Evolutionary conservation across 2,113 vertebrate genomes (phyloP).

Genomic region (Oreochromis spilurus): DNA sequence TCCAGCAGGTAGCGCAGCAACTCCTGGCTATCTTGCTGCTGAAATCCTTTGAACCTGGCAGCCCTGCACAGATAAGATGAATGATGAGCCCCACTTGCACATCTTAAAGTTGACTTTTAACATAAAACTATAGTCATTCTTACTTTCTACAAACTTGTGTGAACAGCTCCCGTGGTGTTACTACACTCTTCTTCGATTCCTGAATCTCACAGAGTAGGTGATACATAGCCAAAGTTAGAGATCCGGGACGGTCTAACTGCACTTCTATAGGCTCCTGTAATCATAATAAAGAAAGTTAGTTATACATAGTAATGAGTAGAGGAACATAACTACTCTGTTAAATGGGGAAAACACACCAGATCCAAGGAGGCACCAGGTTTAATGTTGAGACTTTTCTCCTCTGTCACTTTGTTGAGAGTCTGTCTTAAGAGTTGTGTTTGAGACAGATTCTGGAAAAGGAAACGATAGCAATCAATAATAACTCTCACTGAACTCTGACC

Average conservation of each 20-base stretch:
- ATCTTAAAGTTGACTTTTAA: neutral
- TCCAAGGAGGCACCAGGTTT: conserved; percentile 61
- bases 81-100: neutral
- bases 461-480: neutral
- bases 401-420: conserved; percentile 79
- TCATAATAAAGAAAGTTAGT: neutral
- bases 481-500: neutral
- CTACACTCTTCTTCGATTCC: conserved; percentile 80
- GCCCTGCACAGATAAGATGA: conserved; percentile 71
- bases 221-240: conserved; percentile 88
- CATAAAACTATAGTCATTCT: conserved; percentile 40
- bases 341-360: conserved; percentile 52
- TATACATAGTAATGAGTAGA: neutral
- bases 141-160: conserved; percentile 98
- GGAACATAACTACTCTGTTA: neutral
- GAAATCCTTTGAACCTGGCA: conserved; percentile 91
- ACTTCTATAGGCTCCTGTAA: conserved; percentile 80
- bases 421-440: conserved; percentile 87
- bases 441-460: conserved; percentile 82
- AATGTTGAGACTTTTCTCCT: conserved; percentile 76
- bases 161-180: conserved; percentile 90
- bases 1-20: conserved; percentile 92
- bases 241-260: conserved; percentile 81
- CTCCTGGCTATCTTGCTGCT: conserved; percentile 98
- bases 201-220: conserved; percentile 89